Evolutionary conservation across 2,888 invertebrate genomes (phyloP).

Genomic region (Vesta saturnalis): DNA sequence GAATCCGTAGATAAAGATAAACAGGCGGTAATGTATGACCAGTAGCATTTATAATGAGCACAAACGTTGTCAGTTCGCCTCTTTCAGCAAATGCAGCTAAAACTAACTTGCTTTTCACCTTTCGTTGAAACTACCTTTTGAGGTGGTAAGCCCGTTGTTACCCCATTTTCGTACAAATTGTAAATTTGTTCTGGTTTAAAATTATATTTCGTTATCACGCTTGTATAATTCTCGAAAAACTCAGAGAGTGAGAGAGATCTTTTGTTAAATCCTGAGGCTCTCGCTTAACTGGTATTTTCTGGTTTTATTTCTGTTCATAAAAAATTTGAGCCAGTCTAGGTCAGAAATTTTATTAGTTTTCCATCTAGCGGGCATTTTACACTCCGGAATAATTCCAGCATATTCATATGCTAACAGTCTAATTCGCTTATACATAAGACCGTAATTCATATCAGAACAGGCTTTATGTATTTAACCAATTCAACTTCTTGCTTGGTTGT

Average conservation of each 20-base stretch:
- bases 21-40: background rate
- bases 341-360: background rate
- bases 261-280: background rate
- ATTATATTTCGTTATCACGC: too few species aligned
- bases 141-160: slow-evolving; percentile 13
- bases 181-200: background rate
- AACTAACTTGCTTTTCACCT: slow-evolving; percentile 27
- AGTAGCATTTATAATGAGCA: background rate
- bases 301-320: background rate
- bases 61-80: background rate
- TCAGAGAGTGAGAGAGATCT: background rate
- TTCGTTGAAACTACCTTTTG: slow-evolving; percentile 16
- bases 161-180: background rate
- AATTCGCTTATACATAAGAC: background rate
- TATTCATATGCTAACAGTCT: background rate
- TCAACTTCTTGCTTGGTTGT: background rate
- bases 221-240: background rate
- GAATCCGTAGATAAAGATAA: background rate
- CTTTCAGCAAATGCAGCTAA: slow-evolving; percentile 20
- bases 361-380: background rate
- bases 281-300: background rate
- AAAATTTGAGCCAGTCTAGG: background rate
- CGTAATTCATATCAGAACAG: too few species aligned
- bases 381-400: background rate
- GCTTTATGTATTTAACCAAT: background rate